Base-by-base conservation (phyloP, 2,888 invertebrate species). In the Tipula unca region DNA sequence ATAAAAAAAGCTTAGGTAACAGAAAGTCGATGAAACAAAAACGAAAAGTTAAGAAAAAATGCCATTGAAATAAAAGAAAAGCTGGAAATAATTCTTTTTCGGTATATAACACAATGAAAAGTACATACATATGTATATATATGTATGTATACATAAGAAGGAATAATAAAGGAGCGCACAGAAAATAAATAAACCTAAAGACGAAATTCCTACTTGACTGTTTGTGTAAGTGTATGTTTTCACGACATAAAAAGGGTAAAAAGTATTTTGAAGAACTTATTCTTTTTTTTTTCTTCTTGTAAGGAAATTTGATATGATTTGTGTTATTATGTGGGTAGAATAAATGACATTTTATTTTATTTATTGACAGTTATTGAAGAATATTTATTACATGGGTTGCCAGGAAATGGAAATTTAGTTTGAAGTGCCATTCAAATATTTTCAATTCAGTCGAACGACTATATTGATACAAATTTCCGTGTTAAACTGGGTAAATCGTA, bases 11-110 rank as follows among this genome's bases (percentile, higher is more conserved):
- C 69, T 69, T 69, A 69, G 69, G 69, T 69, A 69, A 69, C 69
- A 69, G 25, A 69, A 69, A 69, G 69, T 69, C 69, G 69, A 69
- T 69, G 69, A 69, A 69, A 69, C 69, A 69, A 69, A 69, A 69
- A 69, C 20, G 3, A 25, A 25, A 69, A 25, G 10, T 69, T 69
- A 69, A 69, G 69, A n/a, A 25, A 69, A 20, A 69, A 25, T 69
- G 3, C 69, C 25, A 25, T 69, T 69, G 69, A 69, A 17, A 54
- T 17, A 13, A 17, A 32, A 32, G 4, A 5, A 54, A 25, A 20
- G 69, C 25, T 25, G 8, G 69, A 69, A 25, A 69, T 69, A 69
- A 54, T 54, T 54, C 8, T 17, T 48, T 48, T 48, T 48, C 17
- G 48, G 48, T 69, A 69, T 54, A 54, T 25, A 69, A 54, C 48